Base-by-base conservation (phyloP, 2,113 vertebrate genomes). In the Willisornis vidua region DNA sequence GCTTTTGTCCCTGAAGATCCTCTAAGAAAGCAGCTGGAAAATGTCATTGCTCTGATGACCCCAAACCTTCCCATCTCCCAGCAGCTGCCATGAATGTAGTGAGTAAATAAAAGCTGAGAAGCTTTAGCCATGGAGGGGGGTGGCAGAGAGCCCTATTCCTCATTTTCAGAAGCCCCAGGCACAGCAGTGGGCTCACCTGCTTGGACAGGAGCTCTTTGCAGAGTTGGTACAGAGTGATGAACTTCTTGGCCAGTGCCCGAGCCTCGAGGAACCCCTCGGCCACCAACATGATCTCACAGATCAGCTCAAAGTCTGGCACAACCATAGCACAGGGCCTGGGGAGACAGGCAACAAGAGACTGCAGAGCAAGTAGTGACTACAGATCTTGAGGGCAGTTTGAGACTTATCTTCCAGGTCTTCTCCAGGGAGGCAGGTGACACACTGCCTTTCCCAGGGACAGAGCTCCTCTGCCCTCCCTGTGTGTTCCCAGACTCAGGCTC, bases 241-340 rank as follows among this genome's bases (percentile, higher is more conserved):
- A 99, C 83, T 99, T 99, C 93, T 98, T 98, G 26, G 99, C 99
- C 41, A 99, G 95, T 0, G 97, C 75, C 5, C 98, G 97, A n/a
- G 99, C 99, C 66, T 98, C 97, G 0, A 99, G 96, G 97, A 99
- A 99, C 43, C 99, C 99, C 97, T 99, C 99, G 0, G 99, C 99
- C 93, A 99, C 99, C 97, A 99, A 89, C 99, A 99, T 99, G 61
- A 99, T 99, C 95, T 99, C 99, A 98, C 99, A 99, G 95, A 99
- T 99, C 78, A 99, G 96, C 90, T 99, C 99, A 33, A 99, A 99
- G 97, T 99, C 99, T 11, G 99, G 99, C 77, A 99, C 99, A 46
- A 99, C 99, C 99, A 99, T 99, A 0, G 99, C 99, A 72, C 99
- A 99, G 1, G 99, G 99, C 97, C 99, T 99, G 45, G 33, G 45